Evolutionary conservation across 2,113 vertebrate genomes (phyloP).

Genomic region (rat (Rattus norvegicus)): GRCr8 NC_086019.1:4749001-4749500

Average conservation of each 20-base stretch:
- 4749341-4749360: not conserved
- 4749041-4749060: not conserved
- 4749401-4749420: slow-evolving; percentile 3
- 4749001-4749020: slow-evolving; percentile 35
- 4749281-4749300: not conserved
- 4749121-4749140: slow-evolving; percentile 39
- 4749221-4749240: not conserved
- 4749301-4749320: not conserved
- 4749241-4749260: not conserved
- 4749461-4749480: not conserved
- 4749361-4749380: slow-evolving; percentile 20
- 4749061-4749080: slow-evolving; percentile 42
- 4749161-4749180: slow-evolving; percentile 27
- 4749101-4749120: slow-evolving; percentile 55
- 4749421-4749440: not conserved
- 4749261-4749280: not conserved
- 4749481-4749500: not conserved
- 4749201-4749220: slow-evolving; percentile 13
- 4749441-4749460: not conserved
- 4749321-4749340: not conserved
- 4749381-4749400: not conserved
- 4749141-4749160: slow-evolving; percentile 27
- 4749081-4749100: slow-evolving; percentile 47
- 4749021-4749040: slow-evolving; percentile 11
- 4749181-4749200: not conserved